Evolutionary conservation across 2,113 vertebrate genomes (phyloP), one percentile per base, ranked within the genome.

Genomic region (Nothoprocta perdicaria): DNA sequence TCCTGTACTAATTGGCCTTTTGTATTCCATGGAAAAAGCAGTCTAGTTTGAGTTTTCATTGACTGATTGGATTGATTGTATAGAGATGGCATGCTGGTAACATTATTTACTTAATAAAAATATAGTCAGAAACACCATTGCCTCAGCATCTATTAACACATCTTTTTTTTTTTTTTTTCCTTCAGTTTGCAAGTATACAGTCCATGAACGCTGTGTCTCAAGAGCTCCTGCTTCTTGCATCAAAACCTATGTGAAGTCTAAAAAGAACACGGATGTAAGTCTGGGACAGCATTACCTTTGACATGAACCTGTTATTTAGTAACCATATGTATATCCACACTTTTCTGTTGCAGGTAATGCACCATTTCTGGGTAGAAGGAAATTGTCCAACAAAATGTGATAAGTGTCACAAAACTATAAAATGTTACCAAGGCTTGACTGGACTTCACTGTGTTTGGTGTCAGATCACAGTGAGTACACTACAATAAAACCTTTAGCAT

Each of bases 401-500:
- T 95, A 99, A 99, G 92, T 99, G 99, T 97, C 99, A 99, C 97
- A 99, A 99, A 98, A 98, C 98, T 80, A 98, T 99, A 89, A 99
- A 99, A 95, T 99, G 99, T 97, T 99, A 99, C 97, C 99, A 99
- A 97, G 98, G 98, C 88, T 96, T 99, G 97, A 99, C 98, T 60
- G 99, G 99, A 95, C 98, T 99, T 88, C 98, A 99, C 86, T 99
- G 99, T 96, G 98, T 99, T 91, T 99, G 99, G 99, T 99, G 99
- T 98, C 99, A 99, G 96, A 99, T 98, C 97, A 99, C 99, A 96
- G 99, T 99, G 97, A 98, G 97, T 98, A 98, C 58, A 29, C 60
- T 52, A 2, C 0, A 5, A 5, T 61, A 31, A 87, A 66, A 83
- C 5, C 6, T 65, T 86, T 57, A 68, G 27, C 21, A 14, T 16